Percentiles rank a stretch among this genome's conserved stretches.
Evolutionary conservation across 1,140 invertebrate species (phyloP).

Genomic region (Heliothis virescens): DNA sequence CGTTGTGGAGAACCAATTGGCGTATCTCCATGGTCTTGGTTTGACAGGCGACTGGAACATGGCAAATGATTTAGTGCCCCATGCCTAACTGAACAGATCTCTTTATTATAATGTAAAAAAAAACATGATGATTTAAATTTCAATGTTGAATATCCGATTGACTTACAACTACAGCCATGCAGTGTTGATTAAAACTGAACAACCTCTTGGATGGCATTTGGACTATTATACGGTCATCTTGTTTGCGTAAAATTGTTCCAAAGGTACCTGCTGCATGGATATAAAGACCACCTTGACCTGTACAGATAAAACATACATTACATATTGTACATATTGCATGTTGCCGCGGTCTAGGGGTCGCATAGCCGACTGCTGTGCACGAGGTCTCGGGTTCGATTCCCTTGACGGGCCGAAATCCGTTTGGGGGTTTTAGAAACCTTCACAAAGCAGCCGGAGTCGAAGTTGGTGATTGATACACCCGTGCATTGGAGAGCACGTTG

Average conservation of each 20-base stretch:
- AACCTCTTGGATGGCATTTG: slow-evolving; percentile 94
- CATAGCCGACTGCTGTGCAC: no score
- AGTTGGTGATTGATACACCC: no score
- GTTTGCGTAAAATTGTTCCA: slow-evolving; percentile 91
- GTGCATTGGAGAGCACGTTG: no score
- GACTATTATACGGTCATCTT: slow-evolving; percentile 92
- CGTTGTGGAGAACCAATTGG: slow-evolving; percentile 94
- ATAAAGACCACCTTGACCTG: slow-evolving; percentile 89
- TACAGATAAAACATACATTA: no score
- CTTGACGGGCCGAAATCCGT: no score
- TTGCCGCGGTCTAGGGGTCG: no score
- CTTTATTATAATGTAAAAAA: neutral
- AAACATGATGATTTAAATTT: neutral
- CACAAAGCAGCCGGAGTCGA: no score
- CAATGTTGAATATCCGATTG: neutral
- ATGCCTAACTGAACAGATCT: neutral
- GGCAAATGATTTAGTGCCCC: no score
- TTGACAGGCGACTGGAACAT: slow-evolving; percentile 91
- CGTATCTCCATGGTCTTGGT: slow-evolving; percentile 90
- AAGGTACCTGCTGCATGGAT: slow-evolving; percentile 93
- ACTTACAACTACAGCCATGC: slow-evolving; percentile 96
- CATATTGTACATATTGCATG: no score
- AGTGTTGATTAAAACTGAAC: slow-evolving; percentile 92
- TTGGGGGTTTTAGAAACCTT: no score
- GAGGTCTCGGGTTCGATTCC: no score